A percentile compares a stretch with the other conserved stretches of the same genome.
Conservation (phyloP, 1,140 invertebrate species). For the Ridgeia piscesae region DNA sequence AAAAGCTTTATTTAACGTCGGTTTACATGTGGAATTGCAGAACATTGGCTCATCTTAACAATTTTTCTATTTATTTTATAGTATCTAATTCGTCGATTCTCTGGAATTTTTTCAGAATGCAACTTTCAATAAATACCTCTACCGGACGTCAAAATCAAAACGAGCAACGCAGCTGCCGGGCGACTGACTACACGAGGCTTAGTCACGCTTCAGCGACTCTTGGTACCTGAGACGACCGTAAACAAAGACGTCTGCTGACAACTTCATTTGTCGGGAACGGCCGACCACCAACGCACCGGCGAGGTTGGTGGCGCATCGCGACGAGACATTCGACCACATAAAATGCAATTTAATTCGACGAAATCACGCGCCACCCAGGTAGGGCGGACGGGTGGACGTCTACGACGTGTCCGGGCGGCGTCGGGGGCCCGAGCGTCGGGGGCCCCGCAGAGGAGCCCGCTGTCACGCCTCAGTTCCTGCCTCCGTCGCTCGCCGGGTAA, state of each 20-base stretch:
- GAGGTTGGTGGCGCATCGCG: not conserved
- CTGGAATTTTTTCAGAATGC: no score
- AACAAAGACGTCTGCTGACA: not conserved
- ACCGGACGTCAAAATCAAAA: not conserved
- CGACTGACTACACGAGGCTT: not conserved
- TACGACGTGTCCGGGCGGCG: not conserved
- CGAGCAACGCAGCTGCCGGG: not conserved
- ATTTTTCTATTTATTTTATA: no score
- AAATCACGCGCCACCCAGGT: not conserved
- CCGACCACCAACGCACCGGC: not conserved
- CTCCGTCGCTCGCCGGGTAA: not conserved
- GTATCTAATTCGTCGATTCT: no score
- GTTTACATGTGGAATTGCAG: no score
- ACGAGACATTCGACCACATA: not conserved
- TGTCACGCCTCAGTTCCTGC: not conserved
- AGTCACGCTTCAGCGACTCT: not conserved
- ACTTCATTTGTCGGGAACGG: not conserved
- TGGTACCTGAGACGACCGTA: not conserved
- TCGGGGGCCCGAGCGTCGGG: no score
- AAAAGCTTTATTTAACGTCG: no score
- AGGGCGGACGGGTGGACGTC: not conserved
- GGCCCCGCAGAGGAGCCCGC: not conserved
- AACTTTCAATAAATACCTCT: no score
- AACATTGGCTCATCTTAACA: no score
- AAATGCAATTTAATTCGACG: not conserved